A percentile compares a stretch with the other conserved stretches of the same genome.
phyloP scores from a whole-genome alignment of 2,113 vertebrate genomes.

The Zosterops japonicus region DNA sequence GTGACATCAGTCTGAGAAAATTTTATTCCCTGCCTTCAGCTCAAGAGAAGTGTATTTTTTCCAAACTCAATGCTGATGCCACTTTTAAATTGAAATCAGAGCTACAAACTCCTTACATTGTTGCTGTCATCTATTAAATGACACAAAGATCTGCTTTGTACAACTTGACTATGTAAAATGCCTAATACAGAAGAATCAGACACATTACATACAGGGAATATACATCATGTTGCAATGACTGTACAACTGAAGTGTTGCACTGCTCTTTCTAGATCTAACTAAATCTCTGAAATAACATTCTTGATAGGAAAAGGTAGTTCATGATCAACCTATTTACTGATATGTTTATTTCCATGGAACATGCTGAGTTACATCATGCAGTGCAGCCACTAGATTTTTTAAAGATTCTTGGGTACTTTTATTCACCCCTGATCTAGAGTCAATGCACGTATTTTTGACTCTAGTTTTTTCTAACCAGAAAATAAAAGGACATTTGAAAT shows the following conservation, averaged over 20 bases:
- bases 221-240: neutral
- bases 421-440: neutral
- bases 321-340: neutral
- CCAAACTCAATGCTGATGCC: neutral
- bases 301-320: neutral
- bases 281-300: neutral
- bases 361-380: neutral
- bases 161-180: neutral
- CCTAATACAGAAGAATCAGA: neutral
- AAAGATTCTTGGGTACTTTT: neutral
- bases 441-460: neutral
- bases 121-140: neutral
- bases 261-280: neutral
- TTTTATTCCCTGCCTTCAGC: neutral
- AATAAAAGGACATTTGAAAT: neutral
- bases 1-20: neutral
- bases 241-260: fast-evolving
- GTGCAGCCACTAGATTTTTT: neutral
- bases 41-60: neutral
- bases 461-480: neutral
- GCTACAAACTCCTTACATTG: neutral
- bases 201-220: neutral
- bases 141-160: neutral
- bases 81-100: neutral
- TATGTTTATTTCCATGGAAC: neutral